phyloP scores from a whole-genome alignment of 2,888 invertebrate species.

The Axea sp. region DNA sequence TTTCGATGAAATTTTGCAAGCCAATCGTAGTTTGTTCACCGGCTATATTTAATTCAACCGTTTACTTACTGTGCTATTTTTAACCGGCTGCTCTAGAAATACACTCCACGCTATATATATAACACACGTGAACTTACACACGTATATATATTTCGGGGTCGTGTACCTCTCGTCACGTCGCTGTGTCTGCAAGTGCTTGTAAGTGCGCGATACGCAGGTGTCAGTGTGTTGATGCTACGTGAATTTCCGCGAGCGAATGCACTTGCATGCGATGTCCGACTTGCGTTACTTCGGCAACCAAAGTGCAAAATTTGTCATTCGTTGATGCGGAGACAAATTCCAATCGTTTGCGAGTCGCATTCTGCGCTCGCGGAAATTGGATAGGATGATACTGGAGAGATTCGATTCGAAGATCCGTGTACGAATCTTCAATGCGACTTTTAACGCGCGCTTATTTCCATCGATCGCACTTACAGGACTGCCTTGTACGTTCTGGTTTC shows the following conservation, averaged over 20 bases:
- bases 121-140: slow-evolving; percentile 3
- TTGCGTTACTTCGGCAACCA: slow-evolving; percentile 41
- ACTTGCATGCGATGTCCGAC: slow-evolving; percentile 31
- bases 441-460: no score
- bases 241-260: slow-evolving; percentile 7
- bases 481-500: no score
- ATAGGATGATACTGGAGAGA: no score
- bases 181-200: slow-evolving; percentile 21
- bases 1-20: slow-evolving; percentile 70
- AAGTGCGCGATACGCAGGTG: slow-evolving; percentile 16
- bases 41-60: slow-evolving; percentile 76
- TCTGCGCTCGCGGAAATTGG: slow-evolving; percentile 12
- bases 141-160: slow-evolving; percentile 60
- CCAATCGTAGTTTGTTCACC: slow-evolving; percentile 73
- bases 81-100: slow-evolving; percentile 76
- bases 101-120: slow-evolving; percentile 67
- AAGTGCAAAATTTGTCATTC: slow-evolving; percentile 37
- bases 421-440: no score
- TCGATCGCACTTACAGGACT: no score
- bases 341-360: slow-evolving; percentile 15
- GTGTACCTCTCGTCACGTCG: slow-evolving; percentile 62
- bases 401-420: no score
- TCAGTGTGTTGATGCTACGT: slow-evolving; percentile 5
- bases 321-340: slow-evolving; percentile 28
- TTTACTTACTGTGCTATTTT: slow-evolving; percentile 75